Evolutionary conservation across 1,140 invertebrate genomes (phyloP), one percentile per base, ranked within the genome.

Genomic region (Drosophila paulistorum): DNA sequence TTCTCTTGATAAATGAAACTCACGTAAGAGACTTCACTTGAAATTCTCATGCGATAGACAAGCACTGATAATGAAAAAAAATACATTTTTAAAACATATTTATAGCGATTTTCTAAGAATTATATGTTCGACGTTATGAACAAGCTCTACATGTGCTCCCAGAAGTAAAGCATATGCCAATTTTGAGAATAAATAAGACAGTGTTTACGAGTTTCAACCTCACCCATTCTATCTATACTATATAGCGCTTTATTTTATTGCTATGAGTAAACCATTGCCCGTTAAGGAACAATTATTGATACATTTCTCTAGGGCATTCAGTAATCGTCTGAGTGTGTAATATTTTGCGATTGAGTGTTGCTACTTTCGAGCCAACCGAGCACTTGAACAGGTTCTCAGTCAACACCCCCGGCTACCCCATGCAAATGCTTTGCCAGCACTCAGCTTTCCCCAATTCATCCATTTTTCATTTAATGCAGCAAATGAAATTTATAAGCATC

Each of bases 321-420:
- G 4, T 58, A 37, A 33, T 58, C 37, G 33, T 11, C 9, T 39
- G 10, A 37, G 39, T 11, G 14, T n/a, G 11, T 6, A 39, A 9
- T 20, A 20, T 20, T 23, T 41, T 41, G 10, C 59, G 14, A 37
- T 9, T 41, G 37, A 78, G 45, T 65, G 61, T 59, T 64, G 68
- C 65, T 51, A 82, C 68, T 68, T 71, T 48, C 51, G 66, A 70
- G 57, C 57, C 55, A 71, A 65, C 39, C 10, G 55, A 65, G 65
- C 83, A 87, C 82, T 86, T 82, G 75, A 82, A 61, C 59, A 71
- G 68, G 75, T 68, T 67, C 77, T 75, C 72, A 70, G 35, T 57
- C 54, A 61, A 61, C 41, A 37, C 54, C 60, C 41, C n/a, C 39
- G 33, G 73, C 41, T 74, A 54, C 37, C 54, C 35, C 45, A 17